Conservation (phyloP, 2,888 invertebrate genomes). For the Lasioglossum pauxillum region DNA sequence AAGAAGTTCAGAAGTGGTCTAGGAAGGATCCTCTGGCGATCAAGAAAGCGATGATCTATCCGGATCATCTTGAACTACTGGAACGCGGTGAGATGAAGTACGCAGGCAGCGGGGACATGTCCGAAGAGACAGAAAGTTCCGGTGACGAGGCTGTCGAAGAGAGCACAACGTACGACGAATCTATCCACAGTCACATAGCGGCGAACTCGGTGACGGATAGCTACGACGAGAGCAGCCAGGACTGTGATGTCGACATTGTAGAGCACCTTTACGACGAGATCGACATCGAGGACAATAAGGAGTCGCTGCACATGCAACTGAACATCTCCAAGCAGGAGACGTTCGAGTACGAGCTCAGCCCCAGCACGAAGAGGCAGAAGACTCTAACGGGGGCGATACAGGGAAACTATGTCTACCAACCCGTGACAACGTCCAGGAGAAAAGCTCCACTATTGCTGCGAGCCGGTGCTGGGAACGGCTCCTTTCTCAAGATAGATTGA, state of each 20-base stretch:
- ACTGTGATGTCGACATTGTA: conserved; percentile 85
- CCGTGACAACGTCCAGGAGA: conserved; percentile 80
- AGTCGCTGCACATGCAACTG: conserved; percentile 86
- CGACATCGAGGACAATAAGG: conserved; percentile 89
- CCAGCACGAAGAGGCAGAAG: conserved; percentile 80
- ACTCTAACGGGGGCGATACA: conserved; percentile 79
- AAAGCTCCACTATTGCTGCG: conserved; percentile 81
- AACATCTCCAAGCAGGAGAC: conserved; percentile 78
- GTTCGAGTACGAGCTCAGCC: conserved; percentile 78
- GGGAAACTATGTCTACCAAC: conserved; percentile 81
- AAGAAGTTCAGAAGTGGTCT: conserved; percentile 99
- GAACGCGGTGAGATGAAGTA: conserved; percentile 96
- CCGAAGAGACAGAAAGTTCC: conserved; percentile 89
- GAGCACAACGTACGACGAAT: conserved; percentile 81
- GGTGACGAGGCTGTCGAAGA: conserved; percentile 86
- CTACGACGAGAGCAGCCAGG: conserved; percentile 83
- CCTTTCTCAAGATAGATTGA: conserved; percentile 81
- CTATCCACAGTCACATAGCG: conserved; percentile 81
- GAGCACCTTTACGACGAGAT: conserved; percentile 91
- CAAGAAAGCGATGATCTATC: conserved; percentile 96
- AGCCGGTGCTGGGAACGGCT: conserved; percentile 73
- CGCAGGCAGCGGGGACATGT: conserved; percentile 87
- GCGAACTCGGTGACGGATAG: conserved; percentile 83
- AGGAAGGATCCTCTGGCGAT: conserved; percentile 97
- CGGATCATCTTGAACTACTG: conserved; percentile 93